These are phyloP conservation scores for Eupithecia pulchellata DNA, from an alignment of 2,888 invertebrate species.

Conservation along the genomic window DNA sequence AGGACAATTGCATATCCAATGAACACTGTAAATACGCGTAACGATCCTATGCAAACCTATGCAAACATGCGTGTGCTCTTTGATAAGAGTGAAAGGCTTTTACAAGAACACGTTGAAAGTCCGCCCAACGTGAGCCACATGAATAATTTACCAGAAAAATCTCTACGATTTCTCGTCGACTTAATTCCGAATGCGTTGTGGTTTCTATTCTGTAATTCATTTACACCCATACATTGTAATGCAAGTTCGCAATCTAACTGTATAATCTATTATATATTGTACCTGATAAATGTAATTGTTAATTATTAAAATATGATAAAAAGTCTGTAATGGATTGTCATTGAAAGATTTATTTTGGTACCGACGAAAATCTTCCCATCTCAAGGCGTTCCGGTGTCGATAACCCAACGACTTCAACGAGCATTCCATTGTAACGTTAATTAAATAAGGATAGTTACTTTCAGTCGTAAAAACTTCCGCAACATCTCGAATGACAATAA, in stretches of 20 bases:
- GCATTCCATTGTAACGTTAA: conserved; percentile 46
- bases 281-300: conserved; percentile 26
- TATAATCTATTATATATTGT: conserved; percentile 57
- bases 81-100: conserved; percentile 84
- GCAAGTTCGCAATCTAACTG: conserved; percentile 58
- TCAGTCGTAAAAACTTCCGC: conserved; percentile 35
- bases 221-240: conserved; percentile 70
- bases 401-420: conserved; percentile 51
- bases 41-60: conserved; percentile 32
- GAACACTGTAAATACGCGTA: conserved; percentile 16
- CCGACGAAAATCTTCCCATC: conserved; percentile 30
- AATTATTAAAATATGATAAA: too few relatives aligned
- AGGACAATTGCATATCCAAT: conserved; percentile 22
- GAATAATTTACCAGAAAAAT: conserved; percentile 86
- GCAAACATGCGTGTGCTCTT: conserved; percentile 57
- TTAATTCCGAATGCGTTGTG: conserved; percentile 81
- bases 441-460: conserved; percentile 43
- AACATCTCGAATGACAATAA: conserved; percentile 30
- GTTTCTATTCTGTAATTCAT: conserved; percentile 82
- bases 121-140: conserved; percentile 79
- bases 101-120: conserved; percentile 81
- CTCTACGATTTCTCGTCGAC: conserved; percentile 84
- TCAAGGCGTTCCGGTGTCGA: conserved; percentile 60
- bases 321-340: conserved; percentile 36
- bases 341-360: too few relatives aligned